These are phyloP conservation scores for Cordylochernes scorpioides DNA, from an alignment of 2,888 invertebrate species.

Conservation along the genomic window DNA sequence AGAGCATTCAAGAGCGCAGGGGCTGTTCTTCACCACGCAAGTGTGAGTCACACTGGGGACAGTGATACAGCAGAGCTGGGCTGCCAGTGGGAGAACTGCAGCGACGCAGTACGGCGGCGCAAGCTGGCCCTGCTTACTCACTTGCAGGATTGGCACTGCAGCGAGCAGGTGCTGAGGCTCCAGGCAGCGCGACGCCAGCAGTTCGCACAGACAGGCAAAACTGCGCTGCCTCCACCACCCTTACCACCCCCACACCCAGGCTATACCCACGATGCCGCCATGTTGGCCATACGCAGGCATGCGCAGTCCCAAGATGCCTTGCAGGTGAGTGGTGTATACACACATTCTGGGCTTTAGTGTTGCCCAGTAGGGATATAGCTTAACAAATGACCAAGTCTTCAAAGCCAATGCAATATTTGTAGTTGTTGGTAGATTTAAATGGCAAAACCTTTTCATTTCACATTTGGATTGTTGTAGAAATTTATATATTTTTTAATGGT, in stretches of 20 bases:
- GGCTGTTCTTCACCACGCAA: conserved; percentile 55
- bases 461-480: no score
- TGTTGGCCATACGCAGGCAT: conserved; percentile 86
- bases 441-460: no score
- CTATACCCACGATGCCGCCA: conserved; percentile 78
- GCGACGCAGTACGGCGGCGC: conserved; percentile 41
- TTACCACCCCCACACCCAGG: conserved; percentile 43
- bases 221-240: conserved; percentile 30
- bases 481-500: no score
- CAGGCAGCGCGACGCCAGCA: conserved; percentile 38
- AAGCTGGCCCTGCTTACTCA: conserved; percentile 90
- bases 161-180: conserved; percentile 38
- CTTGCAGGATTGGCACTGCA: conserved; percentile 77
- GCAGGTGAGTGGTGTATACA: no score
- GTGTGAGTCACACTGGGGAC: conserved; percentile 39
- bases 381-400: no score
- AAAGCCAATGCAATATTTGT: no score
- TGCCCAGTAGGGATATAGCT: no score
- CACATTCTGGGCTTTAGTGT: no score
- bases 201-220: conserved; percentile 26
- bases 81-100: conserved; percentile 16
- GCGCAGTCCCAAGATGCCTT: no score
- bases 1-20: conserved; percentile 22
- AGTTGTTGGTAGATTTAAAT: no score
- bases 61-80: conserved; percentile 10